phyloP scores from a whole-genome alignment of 2,113 vertebrate species.

The Leucopsar rothschildi region DNA sequence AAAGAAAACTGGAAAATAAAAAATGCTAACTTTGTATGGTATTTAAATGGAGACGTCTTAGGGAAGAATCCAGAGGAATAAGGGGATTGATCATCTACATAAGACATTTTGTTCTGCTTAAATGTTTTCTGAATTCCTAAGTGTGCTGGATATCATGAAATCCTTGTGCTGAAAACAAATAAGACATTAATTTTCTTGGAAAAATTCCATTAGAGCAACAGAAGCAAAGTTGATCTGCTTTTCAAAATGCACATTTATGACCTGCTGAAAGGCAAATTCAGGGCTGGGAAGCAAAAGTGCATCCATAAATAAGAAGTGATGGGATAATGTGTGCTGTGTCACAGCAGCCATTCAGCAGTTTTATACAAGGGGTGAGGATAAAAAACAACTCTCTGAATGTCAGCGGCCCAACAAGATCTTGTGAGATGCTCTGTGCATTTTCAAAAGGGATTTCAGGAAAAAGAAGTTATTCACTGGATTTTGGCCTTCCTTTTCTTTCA shows the following conservation, averaged over 20 bases:
- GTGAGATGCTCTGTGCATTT: background rate
- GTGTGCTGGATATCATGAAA: background rate
- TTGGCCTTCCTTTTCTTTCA: slow-evolving; percentile 1
- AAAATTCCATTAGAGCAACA: background rate
- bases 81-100: background rate
- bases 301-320: background rate
- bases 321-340: background rate
- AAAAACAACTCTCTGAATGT: background rate
- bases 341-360: background rate
- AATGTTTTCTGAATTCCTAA: background rate
- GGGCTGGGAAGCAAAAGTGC: background rate
- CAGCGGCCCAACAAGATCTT: background rate
- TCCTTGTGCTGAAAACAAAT: background rate
- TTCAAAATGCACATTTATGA: background rate
- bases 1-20: background rate
- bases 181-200: background rate
- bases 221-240: background rate
- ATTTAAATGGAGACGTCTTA: background rate
- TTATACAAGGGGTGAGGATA: background rate
- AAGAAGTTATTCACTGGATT: background rate
- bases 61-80: background rate
- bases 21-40: background rate
- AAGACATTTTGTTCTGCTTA: background rate
- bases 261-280: slow-evolving; percentile 9
- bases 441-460: background rate